phyloP scores from a whole-genome alignment of 2,888 invertebrate species.

The Molorchus minor region DNA sequence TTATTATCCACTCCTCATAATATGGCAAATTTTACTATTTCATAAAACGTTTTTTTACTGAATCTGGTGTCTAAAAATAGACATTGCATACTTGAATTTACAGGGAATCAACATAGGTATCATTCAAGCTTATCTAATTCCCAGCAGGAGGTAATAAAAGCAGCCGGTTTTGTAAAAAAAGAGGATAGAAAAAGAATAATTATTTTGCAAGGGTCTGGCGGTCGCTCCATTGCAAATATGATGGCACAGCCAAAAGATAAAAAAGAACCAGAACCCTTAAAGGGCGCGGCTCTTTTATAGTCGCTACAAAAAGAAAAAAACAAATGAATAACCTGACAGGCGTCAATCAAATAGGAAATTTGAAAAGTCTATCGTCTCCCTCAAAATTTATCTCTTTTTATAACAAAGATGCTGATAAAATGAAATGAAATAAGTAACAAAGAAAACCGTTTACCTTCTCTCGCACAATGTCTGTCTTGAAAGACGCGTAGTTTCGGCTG shows the following conservation, averaged over 20 bases:
- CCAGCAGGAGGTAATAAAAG: slow-evolving; percentile 5
- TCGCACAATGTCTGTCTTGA: slow-evolving; percentile 41
- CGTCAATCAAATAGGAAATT: slow-evolving; percentile 32
- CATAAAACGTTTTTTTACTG: no score
- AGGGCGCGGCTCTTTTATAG: slow-evolving; percentile 27
- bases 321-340: slow-evolving; percentile 5
- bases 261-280: slow-evolving; percentile 9
- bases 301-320: slow-evolving; percentile 3
- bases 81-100: slow-evolving; percentile 10
- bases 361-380: slow-evolving; percentile 55
- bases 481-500: slow-evolving; percentile 49
- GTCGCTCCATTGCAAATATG: slow-evolving; percentile 1
- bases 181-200: background rate
- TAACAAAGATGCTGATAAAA: slow-evolving; percentile 64
- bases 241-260: slow-evolving; percentile 22
- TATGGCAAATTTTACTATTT: no score
- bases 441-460: slow-evolving; percentile 62
- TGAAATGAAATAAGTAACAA: slow-evolving; percentile 64
- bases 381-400: slow-evolving; percentile 63
- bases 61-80: slow-evolving; percentile 8
- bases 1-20: no score
- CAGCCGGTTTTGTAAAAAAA: slow-evolving; percentile 18
- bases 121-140: no score
- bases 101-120: slow-evolving; percentile 16
- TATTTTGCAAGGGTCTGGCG: background rate